A percentile compares a stretch with the other conserved stretches of the same genome.
Conservation (phyloP, 2,113 vertebrate genomes). For the Proterorhinus semilunaris region DNA sequence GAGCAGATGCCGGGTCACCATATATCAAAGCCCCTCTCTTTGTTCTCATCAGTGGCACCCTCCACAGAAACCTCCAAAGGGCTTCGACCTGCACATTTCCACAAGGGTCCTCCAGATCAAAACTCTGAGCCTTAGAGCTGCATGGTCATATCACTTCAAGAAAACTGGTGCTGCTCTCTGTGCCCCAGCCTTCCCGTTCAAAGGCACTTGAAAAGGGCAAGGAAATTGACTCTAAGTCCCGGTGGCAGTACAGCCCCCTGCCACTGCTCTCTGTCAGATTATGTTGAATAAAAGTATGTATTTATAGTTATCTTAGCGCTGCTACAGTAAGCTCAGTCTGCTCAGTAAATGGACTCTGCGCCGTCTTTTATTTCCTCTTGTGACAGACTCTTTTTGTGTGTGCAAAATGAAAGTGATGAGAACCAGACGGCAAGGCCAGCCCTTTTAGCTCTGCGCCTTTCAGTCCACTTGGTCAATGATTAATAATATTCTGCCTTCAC, state of each 20-base stretch:
- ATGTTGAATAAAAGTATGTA: slow-evolving; percentile 53
- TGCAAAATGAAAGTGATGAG: slow-evolving; percentile 54
- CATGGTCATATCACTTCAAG: slow-evolving; percentile 56
- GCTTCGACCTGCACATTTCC: slow-evolving; percentile 55
- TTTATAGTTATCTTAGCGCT: slow-evolving; percentile 60
- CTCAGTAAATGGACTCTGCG: slow-evolving; percentile 59
- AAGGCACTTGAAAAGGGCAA: slow-evolving; percentile 70
- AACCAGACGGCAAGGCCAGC: slow-evolving; percentile 55
- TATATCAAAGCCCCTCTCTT: slow-evolving; percentile 69
- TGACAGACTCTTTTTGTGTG: slow-evolving; percentile 52
- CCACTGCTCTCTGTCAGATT: slow-evolving; percentile 57
- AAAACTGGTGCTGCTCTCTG: slow-evolving; percentile 2
- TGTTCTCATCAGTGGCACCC: slow-evolving; percentile 57
- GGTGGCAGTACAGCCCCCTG: slow-evolving; percentile 56
- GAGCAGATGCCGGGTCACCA: slow-evolving; percentile 45
- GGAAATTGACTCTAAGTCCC: slow-evolving; percentile 67
- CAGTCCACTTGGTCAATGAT: slow-evolving; percentile 56
- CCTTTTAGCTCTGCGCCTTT: slow-evolving; percentile 55
- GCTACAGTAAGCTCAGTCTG: slow-evolving; percentile 55
- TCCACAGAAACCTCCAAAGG: slow-evolving; percentile 58
- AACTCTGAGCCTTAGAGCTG: slow-evolving; percentile 61
- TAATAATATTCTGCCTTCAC: slow-evolving; percentile 58
- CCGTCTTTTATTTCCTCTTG: slow-evolving; percentile 29
- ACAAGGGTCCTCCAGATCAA: slow-evolving; percentile 70
- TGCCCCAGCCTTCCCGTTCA: slow-evolving; percentile 39